Conservation (phyloP, 2,797 vertebrate genomes). For the Alouatta caraya region DNA sequence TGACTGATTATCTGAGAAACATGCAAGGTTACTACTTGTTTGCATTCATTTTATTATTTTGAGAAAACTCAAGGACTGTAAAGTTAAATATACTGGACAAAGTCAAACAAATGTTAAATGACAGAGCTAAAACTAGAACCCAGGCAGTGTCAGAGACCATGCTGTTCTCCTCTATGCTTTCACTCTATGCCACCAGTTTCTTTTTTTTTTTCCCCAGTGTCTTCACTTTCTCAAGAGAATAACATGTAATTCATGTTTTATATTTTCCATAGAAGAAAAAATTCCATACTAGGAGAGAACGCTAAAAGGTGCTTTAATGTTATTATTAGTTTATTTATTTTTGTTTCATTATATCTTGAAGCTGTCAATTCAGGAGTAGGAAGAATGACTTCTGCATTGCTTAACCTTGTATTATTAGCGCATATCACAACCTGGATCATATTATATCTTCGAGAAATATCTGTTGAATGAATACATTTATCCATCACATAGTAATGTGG, state of each 20-base stretch:
- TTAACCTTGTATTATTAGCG: background rate
- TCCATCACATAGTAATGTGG: background rate
- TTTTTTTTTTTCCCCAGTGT: background rate
- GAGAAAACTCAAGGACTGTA: background rate
- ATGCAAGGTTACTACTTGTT: background rate
- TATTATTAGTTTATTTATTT: background rate
- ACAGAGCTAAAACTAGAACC: background rate
- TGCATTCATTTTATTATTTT: background rate
- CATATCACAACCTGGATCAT: background rate
- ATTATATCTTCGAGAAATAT: background rate
- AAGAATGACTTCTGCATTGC: background rate
- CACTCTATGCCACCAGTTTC: accelerated
- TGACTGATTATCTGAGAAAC: background rate
- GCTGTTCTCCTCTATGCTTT: accelerated
- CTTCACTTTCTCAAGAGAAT: background rate
- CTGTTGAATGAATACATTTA: background rate
- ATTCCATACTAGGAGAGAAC: background rate
- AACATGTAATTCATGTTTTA: background rate
- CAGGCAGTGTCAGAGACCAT: background rate
- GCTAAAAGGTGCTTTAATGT: background rate
- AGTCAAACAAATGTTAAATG: background rate
- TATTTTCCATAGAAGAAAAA: background rate
- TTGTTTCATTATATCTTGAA: background rate
- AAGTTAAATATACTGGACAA: background rate
- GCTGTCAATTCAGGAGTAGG: background rate